These are phyloP conservation scores for Malurus splendens DNA, from an alignment of 2,797 vertebrate genomes.

Conservation along the genomic window DNA sequence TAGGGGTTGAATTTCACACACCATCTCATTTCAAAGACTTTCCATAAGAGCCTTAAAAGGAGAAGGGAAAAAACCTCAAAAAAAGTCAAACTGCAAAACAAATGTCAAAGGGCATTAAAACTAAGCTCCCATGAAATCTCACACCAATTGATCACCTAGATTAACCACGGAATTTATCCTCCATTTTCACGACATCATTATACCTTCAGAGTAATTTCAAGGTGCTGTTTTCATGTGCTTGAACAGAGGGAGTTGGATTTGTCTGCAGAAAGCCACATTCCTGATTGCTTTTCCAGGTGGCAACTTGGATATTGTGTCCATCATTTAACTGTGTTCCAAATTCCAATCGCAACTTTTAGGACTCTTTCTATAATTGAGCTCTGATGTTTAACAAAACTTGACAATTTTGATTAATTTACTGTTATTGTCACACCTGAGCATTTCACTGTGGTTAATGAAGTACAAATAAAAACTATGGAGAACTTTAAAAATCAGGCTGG, in stretches of 20 bases:
- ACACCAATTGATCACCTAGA: background rate
- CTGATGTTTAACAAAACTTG: background rate
- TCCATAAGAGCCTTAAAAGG: background rate
- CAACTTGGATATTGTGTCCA: background rate
- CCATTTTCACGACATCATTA: background rate
- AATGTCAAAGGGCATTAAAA: background rate
- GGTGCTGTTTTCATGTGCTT: background rate
- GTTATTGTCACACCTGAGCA: background rate
- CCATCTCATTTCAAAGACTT: conserved; percentile 22
- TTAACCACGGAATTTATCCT: background rate
- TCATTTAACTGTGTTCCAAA: background rate
- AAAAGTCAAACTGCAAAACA: background rate
- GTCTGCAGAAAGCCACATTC: background rate
- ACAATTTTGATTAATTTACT: background rate
- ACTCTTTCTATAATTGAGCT: background rate
- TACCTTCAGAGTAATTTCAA: background rate
- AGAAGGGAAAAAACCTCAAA: background rate
- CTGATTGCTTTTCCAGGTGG: conserved; percentile 15
- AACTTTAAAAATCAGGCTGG: background rate
- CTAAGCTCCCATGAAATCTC: conserved; percentile 4
- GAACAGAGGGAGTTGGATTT: background rate
- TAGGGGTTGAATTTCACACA: background rate
- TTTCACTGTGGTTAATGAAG: background rate
- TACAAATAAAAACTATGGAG: fast-evolving
- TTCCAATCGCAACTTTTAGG: background rate